phyloP scores from a whole-genome alignment of 2,888 invertebrate genomes.

The Rhingia rostrata region DNA sequence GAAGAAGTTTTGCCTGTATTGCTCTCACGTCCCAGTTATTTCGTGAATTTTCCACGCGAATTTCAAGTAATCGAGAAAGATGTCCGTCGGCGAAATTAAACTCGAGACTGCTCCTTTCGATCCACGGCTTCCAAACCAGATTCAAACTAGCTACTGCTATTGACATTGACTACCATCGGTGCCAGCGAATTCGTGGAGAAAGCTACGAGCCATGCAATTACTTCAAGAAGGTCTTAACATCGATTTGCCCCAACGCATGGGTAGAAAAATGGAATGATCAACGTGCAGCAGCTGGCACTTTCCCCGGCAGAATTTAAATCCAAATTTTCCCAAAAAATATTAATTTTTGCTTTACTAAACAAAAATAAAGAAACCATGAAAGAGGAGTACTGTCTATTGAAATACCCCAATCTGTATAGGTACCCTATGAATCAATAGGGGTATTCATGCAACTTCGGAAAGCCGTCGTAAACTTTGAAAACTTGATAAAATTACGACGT shows the following conservation, averaged over 20 bases:
- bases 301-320: slow-evolving; percentile 87
- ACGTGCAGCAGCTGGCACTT: slow-evolving; percentile 89
- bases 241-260: slow-evolving; percentile 95
- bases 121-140: slow-evolving; percentile 97
- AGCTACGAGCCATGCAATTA: slow-evolving; percentile 95
- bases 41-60: slow-evolving; percentile 59
- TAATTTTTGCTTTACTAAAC: slow-evolving; percentile 35
- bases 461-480: too few species aligned
- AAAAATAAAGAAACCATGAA: slow-evolving; percentile 44
- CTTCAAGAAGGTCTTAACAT: slow-evolving; percentile 91
- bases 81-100: slow-evolving; percentile 75
- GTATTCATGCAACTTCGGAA: too few species aligned
- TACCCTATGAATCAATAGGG: too few species aligned
- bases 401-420: slow-evolving; percentile 10
- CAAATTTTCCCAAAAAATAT: slow-evolving; percentile 11
- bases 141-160: slow-evolving; percentile 97
- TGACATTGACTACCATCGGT: slow-evolving; percentile 96
- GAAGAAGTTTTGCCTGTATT: slow-evolving; percentile 49
- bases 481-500: too few species aligned
- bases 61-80: slow-evolving; percentile 54
- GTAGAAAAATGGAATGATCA: slow-evolving; percentile 94
- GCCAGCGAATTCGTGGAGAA: slow-evolving; percentile 94
- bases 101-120: slow-evolving; percentile 93
- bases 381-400: slow-evolving; percentile 54
- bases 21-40: slow-evolving; percentile 48